A percentile compares a stretch with the other conserved stretches of the same genome.
Evolutionary conservation across 2,888 invertebrate species (phyloP).

Genomic region (Eupithecia inturbata): DNA sequence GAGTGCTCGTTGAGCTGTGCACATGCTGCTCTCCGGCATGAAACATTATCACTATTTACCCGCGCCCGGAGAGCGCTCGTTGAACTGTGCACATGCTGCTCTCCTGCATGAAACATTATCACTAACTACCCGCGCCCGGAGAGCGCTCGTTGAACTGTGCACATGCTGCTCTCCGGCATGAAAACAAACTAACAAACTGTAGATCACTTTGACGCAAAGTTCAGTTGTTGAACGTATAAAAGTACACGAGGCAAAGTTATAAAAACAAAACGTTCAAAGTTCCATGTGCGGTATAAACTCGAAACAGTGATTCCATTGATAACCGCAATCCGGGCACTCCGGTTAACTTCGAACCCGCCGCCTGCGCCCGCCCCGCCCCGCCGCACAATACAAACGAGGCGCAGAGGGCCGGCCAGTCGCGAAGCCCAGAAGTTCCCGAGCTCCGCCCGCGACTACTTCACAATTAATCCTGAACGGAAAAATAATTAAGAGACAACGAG

Average conservation of each 20-base stretch:
- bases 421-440: too few species aligned
- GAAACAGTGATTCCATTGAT: slow-evolving; percentile 29
- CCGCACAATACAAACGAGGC: too few species aligned
- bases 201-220: neutral
- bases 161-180: neutral
- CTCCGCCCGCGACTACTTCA: slow-evolving; percentile 30
- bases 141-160: too few species aligned
- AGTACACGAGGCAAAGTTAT: neutral
- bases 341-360: neutral
- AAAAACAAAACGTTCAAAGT: slow-evolving; percentile 9
- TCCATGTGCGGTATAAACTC: neutral
- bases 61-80: too few species aligned
- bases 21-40: neutral
- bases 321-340: slow-evolving; percentile 10
- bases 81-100: too few species aligned
- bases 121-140: too few species aligned
- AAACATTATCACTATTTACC: neutral
- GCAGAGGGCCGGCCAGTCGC: too few species aligned
- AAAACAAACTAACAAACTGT: neutral
- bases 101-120: neutral
- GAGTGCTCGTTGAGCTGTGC: too few species aligned
- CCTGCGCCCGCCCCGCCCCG: too few species aligned
- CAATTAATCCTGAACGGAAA: slow-evolving; percentile 43
- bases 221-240: neutral
- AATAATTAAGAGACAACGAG: slow-evolving; percentile 44